Percentiles rank a stretch among this genome's conserved stretches.
phyloP scores from a whole-genome alignment of 2,797 vertebrate species.

The Adrianichthys oophorus region DNA sequence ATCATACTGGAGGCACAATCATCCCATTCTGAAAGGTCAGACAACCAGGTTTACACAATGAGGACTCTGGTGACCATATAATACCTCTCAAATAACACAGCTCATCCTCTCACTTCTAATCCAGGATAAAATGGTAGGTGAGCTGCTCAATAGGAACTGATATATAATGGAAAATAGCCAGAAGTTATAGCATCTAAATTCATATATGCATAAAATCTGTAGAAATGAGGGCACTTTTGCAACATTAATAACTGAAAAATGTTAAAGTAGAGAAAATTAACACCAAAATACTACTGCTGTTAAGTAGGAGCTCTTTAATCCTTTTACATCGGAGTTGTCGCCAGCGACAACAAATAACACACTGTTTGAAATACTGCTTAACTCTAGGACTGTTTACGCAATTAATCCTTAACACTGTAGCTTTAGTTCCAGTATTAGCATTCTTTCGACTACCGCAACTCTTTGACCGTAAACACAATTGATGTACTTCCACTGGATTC shows the following conservation, averaged over 20 bases:
- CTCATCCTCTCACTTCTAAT: slow-evolving; percentile 88
- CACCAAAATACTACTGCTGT: neutral
- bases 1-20: slow-evolving; percentile 76
- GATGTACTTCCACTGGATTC: too few relatives aligned
- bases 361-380: too few relatives aligned
- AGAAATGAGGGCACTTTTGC: too few relatives aligned
- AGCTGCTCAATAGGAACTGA: slow-evolving; percentile 79
- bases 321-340: neutral
- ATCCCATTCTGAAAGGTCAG: slow-evolving; percentile 66
- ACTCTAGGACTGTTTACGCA: too few relatives aligned
- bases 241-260: too few relatives aligned
- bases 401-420: too few relatives aligned
- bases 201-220: too few relatives aligned
- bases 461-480: too few relatives aligned
- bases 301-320: neutral
- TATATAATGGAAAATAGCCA: slow-evolving; percentile 54
- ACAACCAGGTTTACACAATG: slow-evolving; percentile 67
- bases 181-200: slow-evolving; percentile 54
- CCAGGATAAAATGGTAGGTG: slow-evolving; percentile 87
- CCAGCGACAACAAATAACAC: neutral
- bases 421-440: too few relatives aligned
- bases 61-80: slow-evolving; percentile 73
- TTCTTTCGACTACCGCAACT: too few relatives aligned
- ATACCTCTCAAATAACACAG: slow-evolving; percentile 68
- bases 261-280: too few relatives aligned